phyloP scores from a whole-genome alignment of 2,113 vertebrate genomes.

The Oriolus oriolus region DNA sequence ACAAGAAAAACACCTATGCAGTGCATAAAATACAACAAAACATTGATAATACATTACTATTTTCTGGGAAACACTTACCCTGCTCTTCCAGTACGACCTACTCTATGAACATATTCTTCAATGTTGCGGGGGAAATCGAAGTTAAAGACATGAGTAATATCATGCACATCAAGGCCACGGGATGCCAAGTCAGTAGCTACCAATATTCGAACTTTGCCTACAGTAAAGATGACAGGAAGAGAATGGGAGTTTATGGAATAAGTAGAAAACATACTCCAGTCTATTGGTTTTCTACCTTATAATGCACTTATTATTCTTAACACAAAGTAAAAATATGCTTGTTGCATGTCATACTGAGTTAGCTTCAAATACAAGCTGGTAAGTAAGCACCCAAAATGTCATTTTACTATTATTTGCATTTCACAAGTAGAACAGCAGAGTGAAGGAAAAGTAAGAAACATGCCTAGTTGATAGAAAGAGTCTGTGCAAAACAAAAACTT shows the following conservation, averaged over 20 bases:
- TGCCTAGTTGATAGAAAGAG: background rate
- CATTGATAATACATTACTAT: rapidly evolving
- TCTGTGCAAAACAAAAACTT: background rate
- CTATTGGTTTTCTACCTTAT: background rate
- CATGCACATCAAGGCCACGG: constrained; percentile 89
- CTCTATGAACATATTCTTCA: constrained; percentile 93
- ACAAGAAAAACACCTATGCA: background rate
- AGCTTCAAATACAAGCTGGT: background rate
- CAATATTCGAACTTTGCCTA: constrained; percentile 89
- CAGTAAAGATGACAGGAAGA: background rate
- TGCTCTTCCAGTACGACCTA: constrained; percentile 93
- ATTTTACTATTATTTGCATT: background rate
- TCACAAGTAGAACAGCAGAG: background rate
- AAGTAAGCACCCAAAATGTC: background rate
- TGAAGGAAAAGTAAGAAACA: background rate
- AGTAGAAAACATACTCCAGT: background rate
- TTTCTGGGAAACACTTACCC: constrained; percentile 73
- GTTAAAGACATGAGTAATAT: constrained; percentile 93
- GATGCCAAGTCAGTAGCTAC: constrained; percentile 95
- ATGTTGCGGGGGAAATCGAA: constrained; percentile 95
- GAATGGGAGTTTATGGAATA: background rate
- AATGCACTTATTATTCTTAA: background rate
- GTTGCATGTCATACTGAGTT: background rate
- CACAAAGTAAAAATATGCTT: background rate
- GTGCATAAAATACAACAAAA: background rate